A percentile compares a stretch with the other conserved stretches of the same genome.
Conservation (phyloP, 2,888 invertebrate species). For the Agonopterix heracliana region DNA sequence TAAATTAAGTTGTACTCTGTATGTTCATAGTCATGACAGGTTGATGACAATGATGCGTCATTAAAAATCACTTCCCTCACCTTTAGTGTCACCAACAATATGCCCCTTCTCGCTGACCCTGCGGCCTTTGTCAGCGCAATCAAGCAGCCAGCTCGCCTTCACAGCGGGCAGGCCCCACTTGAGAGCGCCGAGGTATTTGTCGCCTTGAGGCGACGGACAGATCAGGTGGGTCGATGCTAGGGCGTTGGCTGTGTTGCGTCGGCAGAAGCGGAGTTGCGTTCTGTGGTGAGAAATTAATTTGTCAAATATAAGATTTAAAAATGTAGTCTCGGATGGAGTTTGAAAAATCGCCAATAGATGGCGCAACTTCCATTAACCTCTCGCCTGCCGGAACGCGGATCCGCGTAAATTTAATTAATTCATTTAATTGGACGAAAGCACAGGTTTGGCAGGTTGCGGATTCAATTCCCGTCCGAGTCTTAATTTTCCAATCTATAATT, state of each 20-base stretch:
- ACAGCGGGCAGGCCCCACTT: conserved; percentile 93
- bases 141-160: conserved; percentile 83
- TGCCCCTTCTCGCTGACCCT: conserved; percentile 73
- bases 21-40: too few relatives aligned
- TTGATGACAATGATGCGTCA: too few relatives aligned
- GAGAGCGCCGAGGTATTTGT: conserved; percentile 87
- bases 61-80: conserved; percentile 22
- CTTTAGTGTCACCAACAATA: conserved; percentile 77
- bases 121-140: conserved; percentile 77
- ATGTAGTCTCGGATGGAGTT: neutral
- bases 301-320: neutral
- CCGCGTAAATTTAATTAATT: too few relatives aligned
- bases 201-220: conserved; percentile 82
- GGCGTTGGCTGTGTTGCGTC: conserved; percentile 60
- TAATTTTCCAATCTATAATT: too few relatives aligned
- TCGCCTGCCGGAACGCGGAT: too few relatives aligned
- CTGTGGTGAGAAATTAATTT: conserved; percentile 22
- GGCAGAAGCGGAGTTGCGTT: conserved; percentile 63
- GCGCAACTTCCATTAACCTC: too few relatives aligned
- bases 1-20: too few relatives aligned
- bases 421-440: too few relatives aligned
- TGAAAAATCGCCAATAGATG: too few relatives aligned
- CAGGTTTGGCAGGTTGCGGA: too few relatives aligned
- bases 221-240: conserved; percentile 88
- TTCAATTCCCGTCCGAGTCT: too few relatives aligned